Base-by-base conservation (phyloP, 1,140 invertebrate genomes). In the Steinernema feltiae region DNA sequence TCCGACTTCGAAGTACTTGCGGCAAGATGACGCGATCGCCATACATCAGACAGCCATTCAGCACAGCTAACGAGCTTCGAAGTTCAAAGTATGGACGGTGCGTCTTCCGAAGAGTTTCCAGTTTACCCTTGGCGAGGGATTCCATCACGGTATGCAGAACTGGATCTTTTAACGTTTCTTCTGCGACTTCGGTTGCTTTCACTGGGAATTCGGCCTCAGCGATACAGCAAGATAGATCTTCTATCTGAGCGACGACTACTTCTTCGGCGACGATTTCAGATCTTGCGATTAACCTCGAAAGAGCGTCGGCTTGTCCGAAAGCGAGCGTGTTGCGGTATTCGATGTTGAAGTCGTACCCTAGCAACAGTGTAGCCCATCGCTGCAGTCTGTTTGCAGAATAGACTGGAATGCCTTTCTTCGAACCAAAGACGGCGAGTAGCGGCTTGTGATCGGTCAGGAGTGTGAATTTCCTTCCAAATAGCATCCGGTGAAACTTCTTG, bases 381-480 rank as follows among this genome's bases (percentile, higher is more conserved):
- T 88, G 87, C 24, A 88, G 70, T 27, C 88, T 63, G 1, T 77
- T 77, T 15, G 86, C 83, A 32, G 83, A 75, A 48, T 85, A 77
- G 2, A 75, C 74, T 31, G 86, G 82, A 18, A 86, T 81, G 71
- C 71, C 86, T 75, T 76, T 86, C 48, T 80, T 83, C 71, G 32
- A 48, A 18, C 86, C 82, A 48, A 88, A 88, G 71, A 88, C 86
- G 72, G 75, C 53, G 15, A 85, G 80, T 21, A 90, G 73, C 0
- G 89, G 87, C 70, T 88, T 87, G 72, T 90, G 88, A 75, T 90
- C 88, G 1, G 87, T 90, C 17, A 84, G 76, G 1, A 90, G 73
- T 1, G 76, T 87, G 75, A 89, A 89, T 29, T 87, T 72, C 18
- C 85, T 53, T 1, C 87, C 88, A 77, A 84, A 88, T 7, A 89